Conservation (phyloP, 2,113 vertebrate genomes). For the Probosciger aterrimus region DNA sequence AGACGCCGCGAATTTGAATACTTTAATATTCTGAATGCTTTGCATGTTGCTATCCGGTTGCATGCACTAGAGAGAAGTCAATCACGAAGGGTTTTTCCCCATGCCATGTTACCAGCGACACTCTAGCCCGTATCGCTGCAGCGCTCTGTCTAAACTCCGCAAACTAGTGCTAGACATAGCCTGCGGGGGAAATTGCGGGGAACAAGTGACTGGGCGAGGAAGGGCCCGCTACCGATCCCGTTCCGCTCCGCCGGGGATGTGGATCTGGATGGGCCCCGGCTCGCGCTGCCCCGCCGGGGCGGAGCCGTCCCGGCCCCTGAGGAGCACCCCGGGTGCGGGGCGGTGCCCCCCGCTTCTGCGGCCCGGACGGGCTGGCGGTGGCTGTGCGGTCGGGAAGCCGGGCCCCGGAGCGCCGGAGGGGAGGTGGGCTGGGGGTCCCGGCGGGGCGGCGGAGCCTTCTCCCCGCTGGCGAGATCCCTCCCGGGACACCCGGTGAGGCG, state of each 20-base stretch:
- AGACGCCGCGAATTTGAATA: rapidly evolving
- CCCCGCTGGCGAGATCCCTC: not conserved
- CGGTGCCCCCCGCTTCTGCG: no score
- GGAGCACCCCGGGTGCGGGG: not conserved
- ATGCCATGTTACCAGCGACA: rapidly evolving
- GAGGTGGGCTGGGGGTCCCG: not conserved
- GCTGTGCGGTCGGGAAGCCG: not conserved
- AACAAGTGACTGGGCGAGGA: rapidly evolving
- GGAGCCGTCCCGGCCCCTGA: not conserved
- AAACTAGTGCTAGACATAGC: not conserved
- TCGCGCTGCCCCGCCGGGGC: not conserved
- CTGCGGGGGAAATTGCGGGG: no score
- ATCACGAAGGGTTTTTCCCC: rapidly evolving
- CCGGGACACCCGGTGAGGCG: not conserved
- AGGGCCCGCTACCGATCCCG: not conserved
- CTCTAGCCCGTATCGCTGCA: not conserved
- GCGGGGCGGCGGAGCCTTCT: not conserved
- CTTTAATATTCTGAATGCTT: not conserved
- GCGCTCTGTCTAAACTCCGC: not conserved
- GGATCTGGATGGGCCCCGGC: not conserved
- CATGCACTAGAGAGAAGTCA: rapidly evolving
- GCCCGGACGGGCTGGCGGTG: not conserved
- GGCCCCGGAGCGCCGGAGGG: no score
- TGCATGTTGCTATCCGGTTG: rapidly evolving
- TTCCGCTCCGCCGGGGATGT: not conserved